Evolutionary conservation across 2,113 vertebrate species (phyloP).

Genomic region (Macaca mulatta): DNA sequence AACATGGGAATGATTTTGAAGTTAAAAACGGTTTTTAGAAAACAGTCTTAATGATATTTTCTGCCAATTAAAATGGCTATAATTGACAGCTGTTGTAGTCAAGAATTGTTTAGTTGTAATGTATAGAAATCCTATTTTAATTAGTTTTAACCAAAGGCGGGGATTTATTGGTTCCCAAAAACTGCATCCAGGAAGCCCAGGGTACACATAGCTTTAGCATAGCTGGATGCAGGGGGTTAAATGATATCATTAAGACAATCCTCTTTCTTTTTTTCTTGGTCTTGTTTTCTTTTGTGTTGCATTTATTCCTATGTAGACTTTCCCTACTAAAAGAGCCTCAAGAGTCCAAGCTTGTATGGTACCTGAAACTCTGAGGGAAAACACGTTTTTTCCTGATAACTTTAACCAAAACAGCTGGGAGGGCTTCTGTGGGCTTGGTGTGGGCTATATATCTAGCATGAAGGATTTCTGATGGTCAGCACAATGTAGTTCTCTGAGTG

Average conservation of each 20-base stretch:
- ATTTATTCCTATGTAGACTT: conserved; percentile 36
- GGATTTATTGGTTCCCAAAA: conserved; percentile 1
- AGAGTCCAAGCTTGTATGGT: not conserved
- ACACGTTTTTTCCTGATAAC: not conserved
- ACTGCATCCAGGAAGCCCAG: not conserved
- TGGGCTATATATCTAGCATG: not conserved
- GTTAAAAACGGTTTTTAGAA: not conserved
- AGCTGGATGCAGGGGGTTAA: not conserved
- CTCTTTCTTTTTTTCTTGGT: not conserved
- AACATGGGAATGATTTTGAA: not conserved
- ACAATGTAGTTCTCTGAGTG: not conserved
- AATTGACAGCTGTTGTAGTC: not conserved
- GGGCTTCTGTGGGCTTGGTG: not conserved
- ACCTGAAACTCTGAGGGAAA: not conserved
- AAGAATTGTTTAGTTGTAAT: not conserved
- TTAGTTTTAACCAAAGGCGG: not conserved
- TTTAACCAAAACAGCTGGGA: not conserved
- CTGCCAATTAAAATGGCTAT: conserved; percentile 3
- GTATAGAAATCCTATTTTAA: conserved; percentile 23
- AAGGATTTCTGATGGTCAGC: not conserved
- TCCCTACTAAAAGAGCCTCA: not conserved
- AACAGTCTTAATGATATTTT: conserved; percentile 1
- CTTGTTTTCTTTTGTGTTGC: not conserved
- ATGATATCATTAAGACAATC: not conserved
- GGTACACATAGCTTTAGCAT: not conserved